Percentiles rank a stretch among this genome's conserved stretches.
Evolutionary conservation across 2,797 vertebrate species (phyloP).

Genomic region (Sebastes itinus): DNA sequence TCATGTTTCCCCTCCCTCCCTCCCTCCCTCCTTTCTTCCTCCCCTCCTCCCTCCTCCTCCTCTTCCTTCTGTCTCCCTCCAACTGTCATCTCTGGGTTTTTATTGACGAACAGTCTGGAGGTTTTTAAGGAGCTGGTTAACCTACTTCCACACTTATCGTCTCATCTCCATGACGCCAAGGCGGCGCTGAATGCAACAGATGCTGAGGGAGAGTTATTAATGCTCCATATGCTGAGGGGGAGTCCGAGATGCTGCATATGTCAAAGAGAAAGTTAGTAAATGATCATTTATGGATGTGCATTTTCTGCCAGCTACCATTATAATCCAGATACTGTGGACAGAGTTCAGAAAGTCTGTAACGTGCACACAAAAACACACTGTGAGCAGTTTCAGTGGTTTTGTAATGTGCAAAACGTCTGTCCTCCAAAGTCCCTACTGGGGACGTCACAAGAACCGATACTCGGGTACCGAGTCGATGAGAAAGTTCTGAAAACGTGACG

Average conservation of each 20-base stretch:
- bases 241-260: not conserved
- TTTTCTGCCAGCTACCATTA: not conserved
- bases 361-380: no score
- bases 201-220: slow-evolving; percentile 41
- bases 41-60: slow-evolving; percentile 2
- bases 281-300: not conserved
- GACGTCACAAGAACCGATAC: no score
- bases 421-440: no score
- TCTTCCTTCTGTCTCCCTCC: slow-evolving; percentile 28
- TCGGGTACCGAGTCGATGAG: no score
- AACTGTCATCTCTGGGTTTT: slow-evolving; percentile 36
- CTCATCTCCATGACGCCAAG: slow-evolving; percentile 51
- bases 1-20: not conserved
- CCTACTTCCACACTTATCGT: slow-evolving; percentile 58
- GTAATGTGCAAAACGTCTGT: no score
- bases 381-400: no score
- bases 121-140: slow-evolving; percentile 53
- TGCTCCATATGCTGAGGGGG: slow-evolving; percentile 31
- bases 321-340: not conserved
- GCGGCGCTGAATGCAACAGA: slow-evolving; percentile 31
- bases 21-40: not conserved
- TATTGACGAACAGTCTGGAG: slow-evolving; percentile 34
- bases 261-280: slow-evolving; percentile 35
- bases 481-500: no score
- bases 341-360: no score